Percentiles rank a stretch among this genome's conserved stretches.
phyloP scores from a whole-genome alignment of 37 sponge, comb jelly and placozoan species.

The Geodia barretti region DNA sequence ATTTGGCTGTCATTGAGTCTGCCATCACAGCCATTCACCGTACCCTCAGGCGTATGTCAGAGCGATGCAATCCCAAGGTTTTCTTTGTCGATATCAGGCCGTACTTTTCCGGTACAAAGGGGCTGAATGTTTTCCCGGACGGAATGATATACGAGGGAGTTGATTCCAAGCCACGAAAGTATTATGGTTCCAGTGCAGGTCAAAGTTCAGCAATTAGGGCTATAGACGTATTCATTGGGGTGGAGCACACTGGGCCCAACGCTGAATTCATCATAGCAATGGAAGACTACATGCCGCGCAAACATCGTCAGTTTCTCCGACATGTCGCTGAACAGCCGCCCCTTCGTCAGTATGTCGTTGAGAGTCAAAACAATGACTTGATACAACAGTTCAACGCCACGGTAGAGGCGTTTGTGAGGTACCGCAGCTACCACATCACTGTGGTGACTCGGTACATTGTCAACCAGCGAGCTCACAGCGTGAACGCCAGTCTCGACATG shows the following conservation, averaged over 20 bases:
- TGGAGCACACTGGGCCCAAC: conserved; percentile 18
- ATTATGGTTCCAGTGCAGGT: conserved; percentile 68
- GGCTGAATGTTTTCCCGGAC: conserved; percentile 41
- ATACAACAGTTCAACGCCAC: conserved; percentile 36
- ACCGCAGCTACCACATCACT: conserved; percentile 54
- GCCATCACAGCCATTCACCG: conserved; percentile 32
- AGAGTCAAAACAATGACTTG: conserved; percentile 3
- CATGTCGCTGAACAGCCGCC: conserved; percentile 39
- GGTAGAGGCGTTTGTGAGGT: conserved; percentile 35
- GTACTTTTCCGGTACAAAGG: conserved; percentile 61
- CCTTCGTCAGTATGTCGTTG: conserved; percentile 38
- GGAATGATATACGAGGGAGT: conserved; percentile 81
- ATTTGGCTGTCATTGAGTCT: conserved; percentile 6
- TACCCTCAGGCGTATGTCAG: conserved; percentile 41
- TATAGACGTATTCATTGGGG: conserved; percentile 59
- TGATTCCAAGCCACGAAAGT: conserved; percentile 18
- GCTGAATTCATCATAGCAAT: conserved; percentile 36
- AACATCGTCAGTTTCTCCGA: conserved; percentile 61
- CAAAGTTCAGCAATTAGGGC: conserved; percentile 56
- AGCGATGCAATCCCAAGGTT: conserved; percentile 48
- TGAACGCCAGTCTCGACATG: conserved; percentile 23
- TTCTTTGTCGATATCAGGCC: conserved; percentile 64
- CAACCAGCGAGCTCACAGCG: conserved; percentile 24
- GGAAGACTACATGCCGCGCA: conserved; percentile 55
- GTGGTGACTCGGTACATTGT: conserved; percentile 66